Percentiles rank a stretch among this genome's conserved stretches.
Conservation (phyloP, 2,797 vertebrate species). For the Pygocentrus nattereri region DNA sequence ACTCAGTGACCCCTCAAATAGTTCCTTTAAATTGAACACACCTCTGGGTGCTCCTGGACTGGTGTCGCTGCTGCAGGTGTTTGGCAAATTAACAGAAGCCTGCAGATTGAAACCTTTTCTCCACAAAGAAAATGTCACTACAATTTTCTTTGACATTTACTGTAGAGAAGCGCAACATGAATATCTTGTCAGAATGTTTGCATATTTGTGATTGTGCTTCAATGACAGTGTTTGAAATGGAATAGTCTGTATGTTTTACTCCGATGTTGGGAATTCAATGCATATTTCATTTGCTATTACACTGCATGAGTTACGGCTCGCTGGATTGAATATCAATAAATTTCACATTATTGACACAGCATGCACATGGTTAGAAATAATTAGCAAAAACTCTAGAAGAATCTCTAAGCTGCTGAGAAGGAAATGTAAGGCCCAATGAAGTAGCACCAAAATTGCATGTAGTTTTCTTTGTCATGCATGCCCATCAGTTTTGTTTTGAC, state of each 20-base stretch:
- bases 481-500: not conserved
- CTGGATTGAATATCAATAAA: not conserved
- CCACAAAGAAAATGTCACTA: constrained; percentile 41
- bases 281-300: not conserved
- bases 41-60: constrained; percentile 16
- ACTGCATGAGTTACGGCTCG: too few species aligned
- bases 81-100: constrained; percentile 34
- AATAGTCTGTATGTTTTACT: not conserved
- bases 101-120: constrained; percentile 33
- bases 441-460: not conserved
- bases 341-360: not conserved
- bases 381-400: not conserved
- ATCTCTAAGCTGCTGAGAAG: not conserved
- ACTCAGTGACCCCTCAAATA: not conserved
- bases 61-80: constrained; percentile 13
- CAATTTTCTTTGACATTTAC: constrained; percentile 50
- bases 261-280: not conserved
- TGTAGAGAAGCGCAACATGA: constrained; percentile 7
- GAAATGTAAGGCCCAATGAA: too few species aligned
- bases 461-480: not conserved
- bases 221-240: constrained; percentile 24
- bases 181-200: constrained; percentile 45
- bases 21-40: constrained; percentile 2
- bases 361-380: not conserved
- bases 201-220: constrained; percentile 27